phyloP scores from a whole-genome alignment of 1,140 invertebrate genomes.

The Argopecten irradians region DNA sequence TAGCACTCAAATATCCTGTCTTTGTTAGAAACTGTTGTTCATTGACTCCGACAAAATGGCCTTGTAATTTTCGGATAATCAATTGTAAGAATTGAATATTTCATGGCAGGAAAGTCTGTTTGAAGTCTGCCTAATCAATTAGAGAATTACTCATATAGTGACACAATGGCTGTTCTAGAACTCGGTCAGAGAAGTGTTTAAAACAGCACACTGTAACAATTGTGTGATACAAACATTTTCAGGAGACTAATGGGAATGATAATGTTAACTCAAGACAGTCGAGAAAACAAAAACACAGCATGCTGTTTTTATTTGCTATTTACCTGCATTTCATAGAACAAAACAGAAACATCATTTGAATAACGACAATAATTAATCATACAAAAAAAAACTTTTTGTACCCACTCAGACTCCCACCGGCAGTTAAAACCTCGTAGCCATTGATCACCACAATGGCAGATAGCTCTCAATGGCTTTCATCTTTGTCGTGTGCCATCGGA shows the following conservation, averaged over 20 bases:
- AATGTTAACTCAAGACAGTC: neutral
- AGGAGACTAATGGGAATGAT: conserved; percentile 12
- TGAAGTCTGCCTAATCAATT: neutral
- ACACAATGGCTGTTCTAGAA: neutral
- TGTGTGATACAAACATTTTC: neutral
- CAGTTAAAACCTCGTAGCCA: neutral
- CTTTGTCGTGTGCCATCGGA: neutral
- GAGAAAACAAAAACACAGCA: neutral
- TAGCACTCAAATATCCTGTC: neutral
- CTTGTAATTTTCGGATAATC: neutral
- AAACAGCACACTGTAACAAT: neutral
- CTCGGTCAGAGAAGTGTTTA: neutral
- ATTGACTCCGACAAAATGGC: neutral
- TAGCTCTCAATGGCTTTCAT: neutral
- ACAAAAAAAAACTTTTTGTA: neutral
- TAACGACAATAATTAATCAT: neutral
- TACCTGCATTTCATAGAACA: neutral
- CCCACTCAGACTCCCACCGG: neutral
- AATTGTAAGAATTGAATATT: neutral
- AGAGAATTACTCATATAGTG: neutral
- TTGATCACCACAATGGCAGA: neutral
- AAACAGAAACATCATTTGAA: neutral
- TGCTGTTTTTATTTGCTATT: neutral
- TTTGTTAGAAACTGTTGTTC: neutral
- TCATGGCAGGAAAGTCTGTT: neutral